Base-by-base conservation (phyloP, 2,113 vertebrate genomes). In the Potamarius usumacintae region DNA sequence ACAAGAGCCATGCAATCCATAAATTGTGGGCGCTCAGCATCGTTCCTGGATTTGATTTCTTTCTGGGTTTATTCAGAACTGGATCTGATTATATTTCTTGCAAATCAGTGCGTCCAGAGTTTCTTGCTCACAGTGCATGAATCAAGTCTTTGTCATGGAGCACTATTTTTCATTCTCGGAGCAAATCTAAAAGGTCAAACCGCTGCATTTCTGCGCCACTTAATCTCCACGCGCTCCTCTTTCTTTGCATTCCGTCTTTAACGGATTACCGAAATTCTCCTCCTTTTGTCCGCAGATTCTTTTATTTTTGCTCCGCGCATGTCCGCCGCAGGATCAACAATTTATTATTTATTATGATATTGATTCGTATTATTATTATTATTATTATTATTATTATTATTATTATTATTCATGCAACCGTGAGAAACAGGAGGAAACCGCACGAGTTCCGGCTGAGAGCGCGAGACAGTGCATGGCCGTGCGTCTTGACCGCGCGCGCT, bases 1-100 rank as follows among this genome's bases (percentile, higher is more conserved):
- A 96, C 86, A 95, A 93, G 52, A 95, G 89, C 95, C 95, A 96
- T 91, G 95, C 94, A 91, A 96, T 96, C 95, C 95, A 95, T 67
- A 96, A 92, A 92, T 95, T 95, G 22, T 94, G 94, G 85, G 94
- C 94, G 93, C 94, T 96, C 93, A 95, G 89, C 95, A 96, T 96
- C 90, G 86, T 90, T 94, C 90, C 69, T 82, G 69, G 78, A 90
- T 69, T 62, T 1, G 11, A 3, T 17, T 27, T 27, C 7, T 27
- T 52, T 50, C 48, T 50, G 1, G 5, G 9, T 77, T 52, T 52
- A 4, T 52, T 77, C 52, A 12, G 20, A 42, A 42, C 18, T 48
- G 6, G 2, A 42, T 34, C 42, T 74, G 30, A 42, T 42, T 42
- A 7, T 42, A 18, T 4, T 11, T 63, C 76, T 90, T 27, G 18